Evolutionary conservation across 1,140 invertebrate species (phyloP).

Genomic region (Pseudobourletiella spinata): DNA sequence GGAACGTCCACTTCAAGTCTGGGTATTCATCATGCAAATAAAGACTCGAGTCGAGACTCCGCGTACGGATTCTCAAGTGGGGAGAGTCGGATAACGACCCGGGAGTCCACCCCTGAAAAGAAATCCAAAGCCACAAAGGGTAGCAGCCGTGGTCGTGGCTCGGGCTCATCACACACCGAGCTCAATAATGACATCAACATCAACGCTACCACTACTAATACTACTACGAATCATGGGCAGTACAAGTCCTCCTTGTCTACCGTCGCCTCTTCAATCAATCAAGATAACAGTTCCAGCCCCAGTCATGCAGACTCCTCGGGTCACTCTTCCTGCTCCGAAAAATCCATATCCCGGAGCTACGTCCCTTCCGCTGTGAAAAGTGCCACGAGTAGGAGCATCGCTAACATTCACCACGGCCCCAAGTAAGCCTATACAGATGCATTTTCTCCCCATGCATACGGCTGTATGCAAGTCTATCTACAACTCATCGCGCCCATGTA

Average conservation of each 20-base stretch:
- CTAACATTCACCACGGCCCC: too few relatives aligned
- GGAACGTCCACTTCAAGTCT: constrained; percentile 1
- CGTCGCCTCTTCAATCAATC: constrained; percentile 28
- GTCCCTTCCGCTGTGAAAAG: too few relatives aligned
- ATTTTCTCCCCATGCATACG: background rate
- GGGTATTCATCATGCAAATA: constrained; percentile 12
- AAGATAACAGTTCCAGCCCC: constrained; percentile 7
- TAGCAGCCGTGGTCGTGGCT: background rate
- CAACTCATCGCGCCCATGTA: too few relatives aligned
- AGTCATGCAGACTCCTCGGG: background rate
- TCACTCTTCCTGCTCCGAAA: constrained; percentile 4
- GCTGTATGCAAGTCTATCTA: too few relatives aligned
- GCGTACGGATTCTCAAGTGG: constrained; percentile 37
- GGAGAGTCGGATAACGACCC: constrained; percentile 36
- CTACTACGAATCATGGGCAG: constrained; percentile 8
- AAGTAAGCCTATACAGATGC: background rate
- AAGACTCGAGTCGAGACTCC: constrained; percentile 38
- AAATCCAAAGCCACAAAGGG: constrained; percentile 12
- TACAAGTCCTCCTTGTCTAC: constrained; percentile 30
- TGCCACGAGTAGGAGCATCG: too few relatives aligned
- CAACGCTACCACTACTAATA: background rate
- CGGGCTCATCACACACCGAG: background rate
- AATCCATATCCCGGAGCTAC: background rate
- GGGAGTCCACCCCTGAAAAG: constrained; percentile 35
- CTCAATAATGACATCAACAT: background rate